Percentiles rank a stretch among this genome's conserved stretches.
phyloP scores from a whole-genome alignment of 2,113 vertebrate species.

The Phoxinus phoxinus region DNA sequence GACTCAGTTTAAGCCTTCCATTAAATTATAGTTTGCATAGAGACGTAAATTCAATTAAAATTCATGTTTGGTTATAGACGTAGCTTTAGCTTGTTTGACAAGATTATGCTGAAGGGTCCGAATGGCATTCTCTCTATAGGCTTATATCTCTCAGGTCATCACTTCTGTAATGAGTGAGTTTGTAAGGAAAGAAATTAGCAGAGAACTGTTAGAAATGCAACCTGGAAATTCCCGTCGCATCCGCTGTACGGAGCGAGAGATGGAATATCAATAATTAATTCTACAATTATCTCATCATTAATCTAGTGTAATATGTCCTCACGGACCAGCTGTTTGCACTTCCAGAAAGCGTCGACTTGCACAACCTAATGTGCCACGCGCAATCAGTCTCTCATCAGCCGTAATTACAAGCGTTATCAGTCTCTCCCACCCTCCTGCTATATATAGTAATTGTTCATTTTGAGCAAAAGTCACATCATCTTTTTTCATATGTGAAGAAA shows the following conservation, averaged over 20 bases:
- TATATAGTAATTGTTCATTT: slow-evolving; percentile 71
- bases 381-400: slow-evolving; percentile 77
- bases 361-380: slow-evolving; percentile 67
- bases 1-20: slow-evolving; percentile 6
- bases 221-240: slow-evolving; percentile 59
- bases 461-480: slow-evolving; percentile 35
- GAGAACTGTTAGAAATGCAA: slow-evolving; percentile 43
- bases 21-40: slow-evolving; percentile 3
- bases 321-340: slow-evolving; percentile 59
- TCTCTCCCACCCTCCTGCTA: slow-evolving; percentile 67
- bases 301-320: slow-evolving; percentile 67
- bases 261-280: slow-evolving; percentile 67
- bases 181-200: slow-evolving; percentile 11
- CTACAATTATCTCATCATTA: slow-evolving; percentile 70
- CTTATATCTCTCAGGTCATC: not conserved
- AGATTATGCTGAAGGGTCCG: slow-evolving; percentile 15
- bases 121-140: not conserved
- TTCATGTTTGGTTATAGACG: not conserved
- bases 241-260: slow-evolving; percentile 51
- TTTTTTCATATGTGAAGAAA: slow-evolving; percentile 8
- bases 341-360: slow-evolving; percentile 46
- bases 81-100: slow-evolving; percentile 7
- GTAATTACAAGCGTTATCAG: slow-evolving; percentile 72
- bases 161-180: slow-evolving; percentile 25
- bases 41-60: slow-evolving; percentile 17